These are phyloP conservation scores for Cyphomyrus plagiostoma DNA, from an alignment of 2,113 vertebrate genomes.

Conservation along the genomic window DNA sequence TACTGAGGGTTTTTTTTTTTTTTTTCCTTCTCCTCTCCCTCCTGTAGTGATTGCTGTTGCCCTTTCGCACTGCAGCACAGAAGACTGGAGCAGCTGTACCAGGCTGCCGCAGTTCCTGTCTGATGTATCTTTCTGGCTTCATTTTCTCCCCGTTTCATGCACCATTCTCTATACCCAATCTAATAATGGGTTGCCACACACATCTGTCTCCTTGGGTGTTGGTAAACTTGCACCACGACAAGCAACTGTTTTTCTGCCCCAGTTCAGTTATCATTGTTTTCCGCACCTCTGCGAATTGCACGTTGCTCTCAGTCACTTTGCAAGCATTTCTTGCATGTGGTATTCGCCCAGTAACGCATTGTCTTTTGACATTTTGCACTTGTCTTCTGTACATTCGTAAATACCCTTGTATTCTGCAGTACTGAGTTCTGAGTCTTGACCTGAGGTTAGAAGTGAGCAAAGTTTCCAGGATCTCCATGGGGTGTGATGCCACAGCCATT, in stretches of 20 bases:
- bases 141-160: background rate
- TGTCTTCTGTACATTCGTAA: background rate
- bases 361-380: background rate
- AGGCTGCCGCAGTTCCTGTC: background rate
- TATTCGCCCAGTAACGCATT: background rate
- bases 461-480: background rate
- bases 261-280: background rate
- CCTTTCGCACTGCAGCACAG: background rate
- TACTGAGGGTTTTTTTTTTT: no score
- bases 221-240: background rate
- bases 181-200: background rate
- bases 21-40: background rate
- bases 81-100: background rate
- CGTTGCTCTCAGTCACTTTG: background rate
- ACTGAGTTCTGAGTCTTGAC: background rate
- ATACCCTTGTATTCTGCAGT: background rate
- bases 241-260: background rate
- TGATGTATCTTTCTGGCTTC: background rate
- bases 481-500: background rate
- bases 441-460: background rate
- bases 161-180: background rate
- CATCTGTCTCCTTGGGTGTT: background rate
- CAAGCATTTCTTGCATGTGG: background rate
- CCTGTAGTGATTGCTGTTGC: background rate
- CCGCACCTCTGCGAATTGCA: background rate